phyloP scores from a whole-genome alignment of 2,888 invertebrate genomes.

The Eilema depressum region DNA sequence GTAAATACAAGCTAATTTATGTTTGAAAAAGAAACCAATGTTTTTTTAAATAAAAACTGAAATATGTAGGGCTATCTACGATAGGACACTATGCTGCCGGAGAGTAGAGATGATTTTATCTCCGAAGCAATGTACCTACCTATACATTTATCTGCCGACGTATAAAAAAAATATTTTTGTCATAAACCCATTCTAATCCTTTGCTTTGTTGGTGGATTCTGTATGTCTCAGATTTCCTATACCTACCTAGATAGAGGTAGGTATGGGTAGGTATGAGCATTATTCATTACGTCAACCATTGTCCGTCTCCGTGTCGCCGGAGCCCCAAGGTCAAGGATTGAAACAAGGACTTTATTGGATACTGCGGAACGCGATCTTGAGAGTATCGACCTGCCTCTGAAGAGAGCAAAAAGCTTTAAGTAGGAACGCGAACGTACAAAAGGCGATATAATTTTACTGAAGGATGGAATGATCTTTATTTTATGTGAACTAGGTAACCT shows the following conservation, averaged over 20 bases:
- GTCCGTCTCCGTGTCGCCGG: conserved; percentile 32
- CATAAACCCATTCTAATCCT: not conserved
- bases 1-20: too few species aligned
- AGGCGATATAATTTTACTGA: not conserved
- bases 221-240: too few species aligned
- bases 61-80: too few species aligned
- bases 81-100: too few species aligned
- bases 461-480: not conserved
- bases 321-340: conserved; percentile 44
- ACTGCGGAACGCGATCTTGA: conserved; percentile 2
- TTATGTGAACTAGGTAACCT: too few species aligned
- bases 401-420: not conserved
- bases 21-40: too few species aligned
- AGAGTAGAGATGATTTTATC: too few species aligned
- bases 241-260: too few species aligned
- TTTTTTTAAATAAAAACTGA: too few species aligned
- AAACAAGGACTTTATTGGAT: conserved; percentile 31
- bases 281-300: conserved; percentile 33
- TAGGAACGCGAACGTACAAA: not conserved
- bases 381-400: not conserved
- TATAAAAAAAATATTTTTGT: not conserved
- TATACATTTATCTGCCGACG: not conserved
- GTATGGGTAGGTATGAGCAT: not conserved
- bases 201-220: not conserved
- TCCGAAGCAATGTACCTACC: too few species aligned